These are phyloP conservation scores for Artemia sp. DNA, from an alignment of 2,888 invertebrate genomes.

Conservation along the genomic window DNA sequence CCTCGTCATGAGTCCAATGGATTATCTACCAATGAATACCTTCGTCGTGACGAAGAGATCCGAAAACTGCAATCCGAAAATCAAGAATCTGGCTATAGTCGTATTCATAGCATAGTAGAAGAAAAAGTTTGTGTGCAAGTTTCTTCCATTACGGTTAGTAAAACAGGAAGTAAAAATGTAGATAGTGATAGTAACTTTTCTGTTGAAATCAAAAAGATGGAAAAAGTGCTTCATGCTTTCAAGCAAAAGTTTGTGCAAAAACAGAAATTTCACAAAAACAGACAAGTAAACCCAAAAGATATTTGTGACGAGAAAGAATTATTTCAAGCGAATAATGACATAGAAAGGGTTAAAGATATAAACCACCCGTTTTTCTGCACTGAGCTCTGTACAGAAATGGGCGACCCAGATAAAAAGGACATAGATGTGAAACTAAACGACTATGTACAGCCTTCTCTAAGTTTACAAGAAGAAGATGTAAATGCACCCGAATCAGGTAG, in stretches of 20 bases:
- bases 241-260: not conserved
- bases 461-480: no score
- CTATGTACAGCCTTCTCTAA: no score
- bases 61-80: conserved; percentile 5
- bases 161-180: not conserved
- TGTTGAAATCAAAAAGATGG: not conserved
- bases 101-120: not conserved
- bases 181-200: not conserved
- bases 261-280: no score
- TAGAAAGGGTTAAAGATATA: no score
- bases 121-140: conserved; percentile 11
- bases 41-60: conserved; percentile 5
- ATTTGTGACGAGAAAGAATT: no score
- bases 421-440: no score
- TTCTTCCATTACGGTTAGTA: not conserved
- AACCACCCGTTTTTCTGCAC: no score
- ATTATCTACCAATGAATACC: not conserved
- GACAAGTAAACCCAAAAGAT: no score
- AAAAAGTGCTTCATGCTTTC: not conserved
- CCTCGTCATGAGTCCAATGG: not conserved
- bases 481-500: no score
- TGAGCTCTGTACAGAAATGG: no score
- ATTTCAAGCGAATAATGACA: no score
- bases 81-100: conserved; percentile 1
- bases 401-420: no score